Evolutionary conservation across 2,888 invertebrate genomes (phyloP), one percentile per base, ranked within the genome.

Genomic region (Brenthis ino): DNA sequence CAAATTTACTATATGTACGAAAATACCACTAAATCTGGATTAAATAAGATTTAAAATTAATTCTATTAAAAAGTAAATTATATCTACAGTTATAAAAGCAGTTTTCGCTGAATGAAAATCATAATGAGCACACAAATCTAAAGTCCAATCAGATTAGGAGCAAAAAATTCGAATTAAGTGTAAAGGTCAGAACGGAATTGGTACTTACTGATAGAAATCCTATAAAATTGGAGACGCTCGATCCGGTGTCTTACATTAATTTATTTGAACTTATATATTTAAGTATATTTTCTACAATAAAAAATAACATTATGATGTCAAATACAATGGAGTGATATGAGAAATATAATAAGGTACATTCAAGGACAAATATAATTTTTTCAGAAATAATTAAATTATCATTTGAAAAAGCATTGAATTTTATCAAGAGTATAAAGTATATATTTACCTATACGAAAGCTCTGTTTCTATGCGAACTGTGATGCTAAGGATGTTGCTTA

Each of bases 111-210:
- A 43, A 11, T 43, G 8, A 14, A 28, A 50, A 48, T 56, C 16
- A 28, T 65, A 58, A 53, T 58, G 43, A 47, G 16, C 28, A 64
- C 28, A 64, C 12, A 12, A 53, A 56, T 56, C 16, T 13, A 47
- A 50, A 53, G 43, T 57, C 13, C 47, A 58, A 58, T 58, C 53
- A 53, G 47, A 58, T 65, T 65, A 57, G 13, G 51, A 51, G 37
- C 43, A 13, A 43, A 51, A 33, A 47, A 13, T 57, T 47, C 53
- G 14, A 16, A 4, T 65, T 24, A 24, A 58, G 51, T 6, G 53
- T 14, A 65, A 55, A 55, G 64, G 55, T 47, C 47, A 64, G 54
- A 28, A 47, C 20, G 24, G 28, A 50, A 28, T 47, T 6, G 11
- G 50, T 5, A 37, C 37, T 8, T 37, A 37, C 8, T 60, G n/a